Base-by-base conservation (phyloP, 2,113 vertebrate genomes). In the Sula dactylatra region DNA sequence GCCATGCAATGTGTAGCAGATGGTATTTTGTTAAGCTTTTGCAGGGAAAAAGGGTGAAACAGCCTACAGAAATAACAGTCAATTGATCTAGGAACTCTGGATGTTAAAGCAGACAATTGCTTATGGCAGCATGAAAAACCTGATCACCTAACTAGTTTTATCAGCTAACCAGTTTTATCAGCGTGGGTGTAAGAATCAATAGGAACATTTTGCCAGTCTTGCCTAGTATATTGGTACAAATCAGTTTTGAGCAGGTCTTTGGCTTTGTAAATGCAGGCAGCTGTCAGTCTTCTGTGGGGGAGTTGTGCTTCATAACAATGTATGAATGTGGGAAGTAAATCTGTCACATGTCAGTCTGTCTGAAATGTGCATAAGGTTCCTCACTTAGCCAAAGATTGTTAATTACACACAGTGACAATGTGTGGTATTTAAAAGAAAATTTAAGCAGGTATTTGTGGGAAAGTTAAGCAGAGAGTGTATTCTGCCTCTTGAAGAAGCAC, bases 271-370 rank as follows among this genome's bases (percentile, higher is more conserved):
- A 86, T 55, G 82, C 55, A 95, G 81, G 91, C 95, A 95, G 58
- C 89, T 91, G 91, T 86, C 96, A 94, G 89, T 94, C 89, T 94
- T 95, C 66, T 26, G 84, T 71, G 78, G 67, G 64, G 54, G 87
- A 91, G 82, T 36, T 94, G 86, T 82, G 91, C 95, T 96, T 94
- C 67, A 49, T 56, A 96, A 95, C 87, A 93, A 65, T 34, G 9
- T 34, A 82, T 31, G 84, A 45, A 82, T 77, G 96, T 96, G 91
- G 96, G 95, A 93, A 88, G 91, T 31, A 77, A 90, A 95, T 61
- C 95, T 96, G 96, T 91, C 97, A 97, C 78, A 71, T 96, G 95
- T 90, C 96, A 97, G 59, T 58, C 74, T 40, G 84, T 29, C 79
- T 97, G 87, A 97, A 82, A 78, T 32, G 29, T 52, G 71, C 67